phyloP scores from a whole-genome alignment of 2,113 vertebrate genomes.

The Dipodomys merriami region DNA sequence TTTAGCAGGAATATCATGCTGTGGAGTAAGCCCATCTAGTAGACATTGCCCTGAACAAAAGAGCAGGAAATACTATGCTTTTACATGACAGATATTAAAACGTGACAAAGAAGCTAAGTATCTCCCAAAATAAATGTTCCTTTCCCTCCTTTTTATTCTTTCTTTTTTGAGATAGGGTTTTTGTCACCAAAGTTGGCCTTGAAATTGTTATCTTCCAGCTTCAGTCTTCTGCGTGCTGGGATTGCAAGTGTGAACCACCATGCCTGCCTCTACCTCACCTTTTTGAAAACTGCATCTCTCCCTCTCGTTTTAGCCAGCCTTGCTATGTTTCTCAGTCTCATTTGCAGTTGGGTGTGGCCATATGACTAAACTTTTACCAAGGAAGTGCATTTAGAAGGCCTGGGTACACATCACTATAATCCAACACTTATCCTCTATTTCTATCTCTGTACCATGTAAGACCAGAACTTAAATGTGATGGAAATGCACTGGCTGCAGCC shows the following conservation, averaged over 20 bases:
- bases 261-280: background rate
- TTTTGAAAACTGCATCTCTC: slow-evolving; percentile 3
- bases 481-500: background rate
- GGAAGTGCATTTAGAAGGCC: background rate
- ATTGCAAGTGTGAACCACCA: too few relatives aligned
- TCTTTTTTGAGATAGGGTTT: background rate
- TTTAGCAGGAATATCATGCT: background rate
- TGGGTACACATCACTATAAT: background rate
- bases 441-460: too few relatives aligned
- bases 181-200: background rate
- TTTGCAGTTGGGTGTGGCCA: background rate
- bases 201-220: too few relatives aligned
- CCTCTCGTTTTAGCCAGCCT: background rate
- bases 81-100: background rate
- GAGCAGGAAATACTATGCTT: slow-evolving; percentile 10
- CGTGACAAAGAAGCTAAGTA: background rate
- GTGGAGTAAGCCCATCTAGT: background rate
- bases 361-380: background rate
- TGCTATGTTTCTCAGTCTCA: background rate
- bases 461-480: background rate
- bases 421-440: background rate
- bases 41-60: background rate
- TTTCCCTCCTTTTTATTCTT: background rate
- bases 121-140: background rate
- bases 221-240: too few relatives aligned